Conservation (phyloP, 2,113 vertebrate genomes). For the Trichechus manatus region DNA sequence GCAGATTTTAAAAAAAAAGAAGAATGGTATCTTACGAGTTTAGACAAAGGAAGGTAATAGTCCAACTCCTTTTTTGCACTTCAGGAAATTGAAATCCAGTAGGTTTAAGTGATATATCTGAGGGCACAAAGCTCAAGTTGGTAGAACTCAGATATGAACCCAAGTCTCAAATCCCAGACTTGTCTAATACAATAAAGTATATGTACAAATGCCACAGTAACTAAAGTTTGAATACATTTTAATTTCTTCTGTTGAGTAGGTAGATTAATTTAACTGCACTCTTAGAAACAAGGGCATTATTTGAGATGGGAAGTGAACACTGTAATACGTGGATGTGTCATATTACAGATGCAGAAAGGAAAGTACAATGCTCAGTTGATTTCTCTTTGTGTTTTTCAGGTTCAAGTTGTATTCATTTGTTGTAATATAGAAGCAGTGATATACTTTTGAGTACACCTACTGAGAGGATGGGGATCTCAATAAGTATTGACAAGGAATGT, state of each 20-base stretch:
- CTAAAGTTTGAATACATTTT: not conserved
- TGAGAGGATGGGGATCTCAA: not conserved
- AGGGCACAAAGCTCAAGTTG: not conserved
- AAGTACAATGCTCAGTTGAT: not conserved
- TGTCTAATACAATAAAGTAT: not conserved
- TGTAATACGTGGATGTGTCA: not conserved
- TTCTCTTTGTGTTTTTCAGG: not conserved
- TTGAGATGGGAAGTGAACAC: not conserved
- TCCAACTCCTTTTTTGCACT: not conserved
- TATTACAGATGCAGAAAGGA: not conserved
- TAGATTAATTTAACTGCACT: not conserved
- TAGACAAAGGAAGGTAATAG: not conserved
- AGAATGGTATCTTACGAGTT: not conserved
- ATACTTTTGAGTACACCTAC: not conserved
- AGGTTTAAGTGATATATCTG: not conserved
- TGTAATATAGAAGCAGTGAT: not conserved
- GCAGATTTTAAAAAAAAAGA: not conserved
- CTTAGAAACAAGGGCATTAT: not conserved
- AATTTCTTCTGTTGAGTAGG: not conserved
- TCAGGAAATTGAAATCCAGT: not conserved
- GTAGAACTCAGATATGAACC: not conserved
- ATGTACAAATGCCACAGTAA: not conserved
- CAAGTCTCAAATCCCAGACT: not conserved
- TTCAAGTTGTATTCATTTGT: slow-evolving; percentile 16
- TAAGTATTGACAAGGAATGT: not conserved